These are phyloP conservation scores for Fundulus diaphanus DNA, from an alignment of 2,797 vertebrate genomes.

Conservation along the genomic window DNA sequence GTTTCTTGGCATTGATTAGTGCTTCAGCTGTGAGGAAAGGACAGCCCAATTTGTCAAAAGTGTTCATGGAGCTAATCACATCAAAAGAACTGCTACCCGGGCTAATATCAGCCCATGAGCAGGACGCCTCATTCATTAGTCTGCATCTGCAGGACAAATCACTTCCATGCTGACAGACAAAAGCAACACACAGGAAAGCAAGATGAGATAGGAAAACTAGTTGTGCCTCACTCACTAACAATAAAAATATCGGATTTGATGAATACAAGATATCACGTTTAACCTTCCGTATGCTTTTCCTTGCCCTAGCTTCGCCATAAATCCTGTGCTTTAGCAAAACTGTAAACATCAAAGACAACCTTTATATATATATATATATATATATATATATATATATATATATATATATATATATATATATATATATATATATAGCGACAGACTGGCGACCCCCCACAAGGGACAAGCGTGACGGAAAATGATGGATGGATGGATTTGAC, in stretches of 20 bases:
- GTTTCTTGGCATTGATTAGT: slow-evolving; percentile 77
- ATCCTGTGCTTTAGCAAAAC: slow-evolving; percentile 51
- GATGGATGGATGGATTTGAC: too few species aligned
- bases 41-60: slow-evolving; percentile 80
- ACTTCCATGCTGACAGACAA: slow-evolving; percentile 62
- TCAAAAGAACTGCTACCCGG: slow-evolving; percentile 75
- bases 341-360: slow-evolving; percentile 54
- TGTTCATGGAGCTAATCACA: slow-evolving; percentile 77
- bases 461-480: too few species aligned
- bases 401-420: too few species aligned
- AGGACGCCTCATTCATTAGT: slow-evolving; percentile 78
- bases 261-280: slow-evolving; percentile 35
- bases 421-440: too few species aligned
- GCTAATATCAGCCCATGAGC: slow-evolving; percentile 76
- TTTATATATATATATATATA: too few species aligned
- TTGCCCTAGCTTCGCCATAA: slow-evolving; percentile 20
- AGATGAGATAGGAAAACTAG: slow-evolving; percentile 35
- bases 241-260: slow-evolving; percentile 40
- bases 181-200: slow-evolving; percentile 39
- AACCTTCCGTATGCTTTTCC: slow-evolving; percentile 28
- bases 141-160: slow-evolving; percentile 77
- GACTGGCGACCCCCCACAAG: too few species aligned
- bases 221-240: slow-evolving; percentile 24
- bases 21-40: slow-evolving; percentile 68
- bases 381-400: too few species aligned